Conservation (phyloP, 2,888 invertebrate genomes). For the Stegana nigrithorax region DNA sequence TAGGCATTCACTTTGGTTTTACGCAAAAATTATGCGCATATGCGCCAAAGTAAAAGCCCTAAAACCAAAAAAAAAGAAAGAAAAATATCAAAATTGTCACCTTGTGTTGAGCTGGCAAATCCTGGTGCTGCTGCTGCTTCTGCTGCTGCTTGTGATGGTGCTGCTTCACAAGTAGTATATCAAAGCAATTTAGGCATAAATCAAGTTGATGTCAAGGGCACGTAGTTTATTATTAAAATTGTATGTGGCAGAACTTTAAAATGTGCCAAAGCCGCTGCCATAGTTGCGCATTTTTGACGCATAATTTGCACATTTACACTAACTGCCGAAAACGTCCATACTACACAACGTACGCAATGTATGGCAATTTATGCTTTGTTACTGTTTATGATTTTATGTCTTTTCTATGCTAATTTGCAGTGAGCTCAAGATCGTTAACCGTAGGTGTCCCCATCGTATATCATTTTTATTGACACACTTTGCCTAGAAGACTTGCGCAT, state of each 20-base stretch:
- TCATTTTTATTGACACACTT: not conserved
- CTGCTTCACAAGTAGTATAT: constrained; percentile 44
- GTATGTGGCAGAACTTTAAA: constrained; percentile 28
- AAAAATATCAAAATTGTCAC: not conserved
- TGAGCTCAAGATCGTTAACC: constrained; percentile 31
- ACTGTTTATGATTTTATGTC: constrained; percentile 55
- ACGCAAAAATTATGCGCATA: constrained; percentile 51
- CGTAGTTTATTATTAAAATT: constrained; percentile 20
- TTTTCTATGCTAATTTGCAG: constrained; percentile 55
- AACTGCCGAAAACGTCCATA: too few species aligned
- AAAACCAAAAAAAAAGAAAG: too few species aligned
- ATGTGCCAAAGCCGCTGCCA: not conserved
- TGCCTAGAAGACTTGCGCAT: too few species aligned
- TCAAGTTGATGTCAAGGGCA: constrained; percentile 37
- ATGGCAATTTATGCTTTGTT: constrained; percentile 22
- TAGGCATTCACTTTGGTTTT: constrained; percentile 32
- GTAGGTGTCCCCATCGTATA: constrained; percentile 39
- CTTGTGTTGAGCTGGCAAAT: too few species aligned
- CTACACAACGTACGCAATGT: constrained; percentile 33
- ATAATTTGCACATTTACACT: constrained; percentile 62
- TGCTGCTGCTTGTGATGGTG: constrained; percentile 39
- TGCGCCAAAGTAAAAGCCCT: constrained; percentile 30
- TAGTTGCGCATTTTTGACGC: not conserved
- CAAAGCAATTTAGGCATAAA: constrained; percentile 55
- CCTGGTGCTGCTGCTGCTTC: too few species aligned